Percentiles rank a stretch among this genome's conserved stretches.
These are phyloP conservation scores for Asobara japonica DNA, from an alignment of 1,140 invertebrate species.

Conservation along the genomic window DNA sequence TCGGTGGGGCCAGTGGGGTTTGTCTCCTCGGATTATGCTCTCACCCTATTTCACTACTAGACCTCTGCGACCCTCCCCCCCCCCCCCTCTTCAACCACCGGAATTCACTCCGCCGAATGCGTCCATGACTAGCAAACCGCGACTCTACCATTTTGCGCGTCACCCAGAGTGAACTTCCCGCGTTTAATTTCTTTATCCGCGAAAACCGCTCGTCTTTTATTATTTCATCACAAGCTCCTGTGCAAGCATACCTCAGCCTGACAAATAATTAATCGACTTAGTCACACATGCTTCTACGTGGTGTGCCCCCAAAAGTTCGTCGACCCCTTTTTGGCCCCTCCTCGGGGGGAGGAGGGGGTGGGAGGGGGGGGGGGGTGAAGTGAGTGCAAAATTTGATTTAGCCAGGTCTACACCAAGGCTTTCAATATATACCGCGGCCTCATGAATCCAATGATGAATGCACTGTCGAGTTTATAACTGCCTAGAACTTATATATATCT, in stretches of 20 bases:
- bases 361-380: neutral
- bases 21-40: constrained; percentile 13
- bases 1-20: neutral
- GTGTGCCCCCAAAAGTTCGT: constrained; percentile 19
- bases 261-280: constrained; percentile 54
- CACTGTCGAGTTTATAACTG: neutral
- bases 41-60: constrained; percentile 4
- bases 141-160: neutral
- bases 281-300: constrained; percentile 6
- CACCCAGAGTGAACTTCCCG: constrained; percentile 9
- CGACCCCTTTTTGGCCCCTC: constrained; percentile 26
- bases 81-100: neutral
- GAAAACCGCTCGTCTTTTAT: constrained; percentile 18
- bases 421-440: neutral
- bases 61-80: neutral
- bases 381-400: constrained; percentile 1
- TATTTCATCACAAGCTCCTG: constrained; percentile 23
- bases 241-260: constrained; percentile 22
- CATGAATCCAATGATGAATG: constrained; percentile 12
- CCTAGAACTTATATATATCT: neutral
- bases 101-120: constrained; percentile 1
- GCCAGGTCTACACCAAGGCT: neutral
- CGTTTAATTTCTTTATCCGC: constrained; percentile 16
- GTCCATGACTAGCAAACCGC: neutral
- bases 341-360: too few species aligned